Conservation (phyloP, 2,113 vertebrate genomes). For the Cavia porcellus region DNA sequence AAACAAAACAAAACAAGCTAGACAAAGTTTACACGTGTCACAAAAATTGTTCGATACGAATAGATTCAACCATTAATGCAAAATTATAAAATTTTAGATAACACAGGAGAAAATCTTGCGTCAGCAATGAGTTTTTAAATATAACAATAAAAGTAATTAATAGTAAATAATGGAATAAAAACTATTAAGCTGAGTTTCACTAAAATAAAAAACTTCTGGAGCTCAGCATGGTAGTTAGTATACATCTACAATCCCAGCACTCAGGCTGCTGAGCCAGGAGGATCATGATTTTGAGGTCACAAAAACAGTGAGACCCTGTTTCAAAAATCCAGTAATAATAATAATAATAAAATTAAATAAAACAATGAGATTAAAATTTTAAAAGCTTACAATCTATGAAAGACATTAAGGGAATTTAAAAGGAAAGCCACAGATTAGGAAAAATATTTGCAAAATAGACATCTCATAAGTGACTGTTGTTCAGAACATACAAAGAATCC, state of each 20-base stretch:
- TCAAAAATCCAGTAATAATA: background rate
- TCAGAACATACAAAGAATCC: background rate
- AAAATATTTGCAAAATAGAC: background rate
- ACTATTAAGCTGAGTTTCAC: background rate
- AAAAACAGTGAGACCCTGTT: background rate
- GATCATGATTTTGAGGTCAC: background rate
- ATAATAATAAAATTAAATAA: background rate
- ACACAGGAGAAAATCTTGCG: background rate
- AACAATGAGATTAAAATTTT: background rate
- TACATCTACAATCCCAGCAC: background rate
- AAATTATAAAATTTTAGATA: slow-evolving; percentile 19
- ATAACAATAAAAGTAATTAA: background rate
- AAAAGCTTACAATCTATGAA: background rate
- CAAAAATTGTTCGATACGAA: background rate
- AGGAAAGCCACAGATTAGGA: background rate
- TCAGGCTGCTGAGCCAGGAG: background rate
- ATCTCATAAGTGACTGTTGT: background rate
- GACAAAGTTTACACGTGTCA: background rate
- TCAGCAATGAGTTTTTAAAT: slow-evolving; percentile 12
- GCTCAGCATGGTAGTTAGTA: background rate
- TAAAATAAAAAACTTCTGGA: slow-evolving; percentile 35
- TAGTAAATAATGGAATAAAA: background rate
- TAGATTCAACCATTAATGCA: background rate
- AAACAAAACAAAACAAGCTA: background rate
- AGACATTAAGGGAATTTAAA: background rate